Base-by-base conservation (phyloP, 2,888 invertebrate species). In the Drosophila robusta region DNA sequence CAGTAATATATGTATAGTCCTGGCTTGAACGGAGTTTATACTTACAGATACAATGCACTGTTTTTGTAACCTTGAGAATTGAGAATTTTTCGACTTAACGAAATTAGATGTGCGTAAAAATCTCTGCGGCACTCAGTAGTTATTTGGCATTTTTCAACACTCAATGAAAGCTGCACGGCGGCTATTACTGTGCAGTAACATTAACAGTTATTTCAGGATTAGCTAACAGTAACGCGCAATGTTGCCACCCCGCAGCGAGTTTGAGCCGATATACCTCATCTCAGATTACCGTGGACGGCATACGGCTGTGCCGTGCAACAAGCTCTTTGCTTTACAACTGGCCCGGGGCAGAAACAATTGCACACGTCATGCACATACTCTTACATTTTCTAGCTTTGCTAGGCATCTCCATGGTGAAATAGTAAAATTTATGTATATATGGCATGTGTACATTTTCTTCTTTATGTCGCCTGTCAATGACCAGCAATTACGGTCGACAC, bases 401-500 rank as follows among this genome's bases (percentile, higher is more conserved):
- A 12, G 3, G n/a, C 51, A 57, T 12, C 14, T 14, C 22, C 5
- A 36, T 26, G 56, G 34, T 42, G 4, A 42, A 45, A 29, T 24
- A 9, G 26, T 29, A 1, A 29, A 29, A 14, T 24, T 24, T 12
- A 6, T 36, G n/a, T 22, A 36, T n/a, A 14, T n/a, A 14, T 18
- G 18, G 18, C 26, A 45, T 29, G 7, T 22, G 9, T 12, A 24
- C 12, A 16, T n/a, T 61, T 11, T 32, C n/a, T 60, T 51, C 29
- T 55, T 42, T 51, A 38, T 71, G 78, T 44, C 73, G 45, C 29
- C 47, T 55, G 64, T 44, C 61, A 65, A 55, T 84, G 65, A 64
- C 69, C 76, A 69, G 63, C 62, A 77, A 66, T 55, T 63, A 47
- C 55, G 38, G 44, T 32, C 52, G 46, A 8, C 32, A 32, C 29